These are phyloP conservation scores for Halyomorpha halys DNA, from an alignment of 1,140 invertebrate species.

Conservation along the genomic window DNA sequence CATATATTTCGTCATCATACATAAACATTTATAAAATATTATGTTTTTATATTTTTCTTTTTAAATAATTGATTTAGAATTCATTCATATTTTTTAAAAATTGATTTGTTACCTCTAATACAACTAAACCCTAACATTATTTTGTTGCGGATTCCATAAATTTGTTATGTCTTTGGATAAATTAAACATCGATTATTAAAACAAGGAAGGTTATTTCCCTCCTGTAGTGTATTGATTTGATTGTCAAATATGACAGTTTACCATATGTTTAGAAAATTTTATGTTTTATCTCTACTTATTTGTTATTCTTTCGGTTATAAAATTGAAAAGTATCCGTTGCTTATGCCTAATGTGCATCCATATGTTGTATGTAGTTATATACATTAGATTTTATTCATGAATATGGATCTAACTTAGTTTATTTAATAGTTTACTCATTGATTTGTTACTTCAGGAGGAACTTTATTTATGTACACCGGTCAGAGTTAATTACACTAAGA, in stretches of 20 bases:
- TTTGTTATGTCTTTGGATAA: too few species aligned
- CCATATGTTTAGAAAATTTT: slow-evolving; percentile 11
- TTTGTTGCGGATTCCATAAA: too few species aligned
- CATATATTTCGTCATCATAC: too few species aligned
- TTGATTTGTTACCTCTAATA: too few species aligned
- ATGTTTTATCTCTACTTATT: neutral
- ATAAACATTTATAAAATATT: too few species aligned
- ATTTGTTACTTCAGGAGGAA: slow-evolving; percentile 55
- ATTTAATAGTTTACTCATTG: slow-evolving; percentile 28
- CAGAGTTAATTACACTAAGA: slow-evolving; percentile 53
- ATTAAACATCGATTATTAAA: neutral
- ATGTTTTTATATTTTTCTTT: too few species aligned
- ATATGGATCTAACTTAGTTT: slow-evolving; percentile 19
- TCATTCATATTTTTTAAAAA: too few species aligned
- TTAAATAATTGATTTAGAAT: too few species aligned
- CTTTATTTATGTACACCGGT: slow-evolving; percentile 76
- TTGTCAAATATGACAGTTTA: neutral
- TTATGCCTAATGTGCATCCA: slow-evolving; percentile 62
- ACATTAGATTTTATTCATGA: neutral
- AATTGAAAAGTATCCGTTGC: slow-evolving; percentile 45
- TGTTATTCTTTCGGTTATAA: slow-evolving; percentile 23
- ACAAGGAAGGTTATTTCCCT: neutral
- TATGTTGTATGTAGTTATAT: slow-evolving; percentile 44
- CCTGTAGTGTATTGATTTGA: slow-evolving; percentile 1
- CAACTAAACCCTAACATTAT: too few species aligned